Conservation (phyloP, 2,888 invertebrate species). For the Anthoptus insignis region DNA sequence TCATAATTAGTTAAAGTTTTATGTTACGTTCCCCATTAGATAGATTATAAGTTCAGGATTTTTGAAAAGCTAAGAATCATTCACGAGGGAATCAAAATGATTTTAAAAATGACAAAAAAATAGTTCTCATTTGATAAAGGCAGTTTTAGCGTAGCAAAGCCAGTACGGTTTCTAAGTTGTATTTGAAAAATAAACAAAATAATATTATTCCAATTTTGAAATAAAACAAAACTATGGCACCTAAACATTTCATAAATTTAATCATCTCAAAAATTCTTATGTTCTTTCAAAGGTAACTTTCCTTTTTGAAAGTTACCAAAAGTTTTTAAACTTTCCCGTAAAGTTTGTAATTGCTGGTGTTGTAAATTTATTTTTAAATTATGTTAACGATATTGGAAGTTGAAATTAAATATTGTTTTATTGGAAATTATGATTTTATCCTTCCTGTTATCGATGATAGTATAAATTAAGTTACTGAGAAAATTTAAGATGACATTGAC, state of each 20-base stretch:
- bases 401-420: not conserved
- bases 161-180: no score
- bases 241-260: not conserved
- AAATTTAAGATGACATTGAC: no score
- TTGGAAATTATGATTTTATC: not conserved
- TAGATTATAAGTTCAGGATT: no score
- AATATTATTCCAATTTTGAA: not conserved
- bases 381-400: not conserved
- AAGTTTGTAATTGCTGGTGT: constrained; percentile 17
- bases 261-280: constrained; percentile 4
- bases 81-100: no score
- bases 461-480: no score
- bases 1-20: no score
- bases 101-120: no score
- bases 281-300: constrained; percentile 18
- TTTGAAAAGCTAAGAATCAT: no score
- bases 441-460: no score
- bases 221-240: constrained; percentile 5
- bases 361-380: constrained; percentile 33
- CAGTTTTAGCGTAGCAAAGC: no score
- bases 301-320: constrained; percentile 8
- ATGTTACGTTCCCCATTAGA: no score
- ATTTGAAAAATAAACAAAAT: not conserved
- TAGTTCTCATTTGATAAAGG: no score
- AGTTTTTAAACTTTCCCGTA: constrained; percentile 17